phyloP scores from a whole-genome alignment of 2,113 vertebrate species.

The Hucho hucho region DNA sequence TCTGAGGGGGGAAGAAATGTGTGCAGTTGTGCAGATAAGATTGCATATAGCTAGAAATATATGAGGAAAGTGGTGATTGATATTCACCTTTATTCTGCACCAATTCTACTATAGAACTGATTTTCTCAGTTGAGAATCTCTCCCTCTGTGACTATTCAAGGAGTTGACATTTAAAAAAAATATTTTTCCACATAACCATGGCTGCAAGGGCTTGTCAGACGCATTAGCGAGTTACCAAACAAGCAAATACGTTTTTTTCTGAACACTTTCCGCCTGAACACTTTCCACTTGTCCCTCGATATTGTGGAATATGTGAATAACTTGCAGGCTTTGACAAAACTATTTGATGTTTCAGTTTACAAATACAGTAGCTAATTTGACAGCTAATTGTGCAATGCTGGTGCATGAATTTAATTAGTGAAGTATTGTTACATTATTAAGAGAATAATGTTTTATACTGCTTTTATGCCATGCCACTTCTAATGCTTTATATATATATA shows the following conservation, averaged over 20 bases:
- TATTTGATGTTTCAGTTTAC: not conserved
- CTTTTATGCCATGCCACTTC: not conserved
- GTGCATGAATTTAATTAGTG: not conserved
- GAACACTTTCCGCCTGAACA: conserved; percentile 10
- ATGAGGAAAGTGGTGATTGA: too few relatives aligned
- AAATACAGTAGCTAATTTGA: not conserved
- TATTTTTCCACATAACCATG: not conserved
- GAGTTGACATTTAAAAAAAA: conserved; percentile 31
- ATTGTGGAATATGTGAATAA: conserved; percentile 4
- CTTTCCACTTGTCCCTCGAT: not conserved
- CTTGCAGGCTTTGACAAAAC: conserved; percentile 19
- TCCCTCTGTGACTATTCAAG: conserved; percentile 8
- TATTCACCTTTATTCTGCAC: too few relatives aligned
- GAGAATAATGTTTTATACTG: too few relatives aligned
- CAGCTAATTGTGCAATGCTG: not conserved
- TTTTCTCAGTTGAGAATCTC: not conserved
- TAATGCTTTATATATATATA: too few relatives aligned
- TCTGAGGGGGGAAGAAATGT: too few relatives aligned
- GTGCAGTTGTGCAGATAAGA: too few relatives aligned
- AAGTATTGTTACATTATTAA: not conserved
- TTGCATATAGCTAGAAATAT: too few relatives aligned
- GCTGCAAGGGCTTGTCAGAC: conserved; percentile 23
- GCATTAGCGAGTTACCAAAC: conserved; percentile 6
- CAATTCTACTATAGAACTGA: too few relatives aligned
- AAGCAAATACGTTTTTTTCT: not conserved